A percentile compares a stretch with the other conserved stretches of the same genome.
phyloP scores from a whole-genome alignment of 2,113 vertebrate species.

The Anolis carolinensis region DNA sequence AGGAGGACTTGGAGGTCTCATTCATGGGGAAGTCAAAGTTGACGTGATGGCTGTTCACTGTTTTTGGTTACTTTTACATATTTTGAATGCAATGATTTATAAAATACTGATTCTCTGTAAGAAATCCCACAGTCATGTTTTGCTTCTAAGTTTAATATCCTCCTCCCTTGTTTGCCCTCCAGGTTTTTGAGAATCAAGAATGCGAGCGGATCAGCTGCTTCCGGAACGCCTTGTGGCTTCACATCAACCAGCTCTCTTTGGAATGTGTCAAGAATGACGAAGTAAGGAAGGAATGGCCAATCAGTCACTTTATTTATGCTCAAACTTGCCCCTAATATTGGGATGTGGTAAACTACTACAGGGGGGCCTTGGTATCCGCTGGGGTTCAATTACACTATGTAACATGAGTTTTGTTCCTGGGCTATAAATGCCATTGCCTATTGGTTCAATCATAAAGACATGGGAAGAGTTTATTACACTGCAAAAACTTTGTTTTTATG shows the following conservation, averaged over 20 bases:
- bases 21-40: too few species aligned
- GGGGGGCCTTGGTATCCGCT: too few species aligned
- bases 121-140: not conserved
- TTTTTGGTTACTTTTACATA: too few species aligned
- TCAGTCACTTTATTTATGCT: not conserved
- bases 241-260: conserved; percentile 91
- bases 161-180: conserved; percentile 4
- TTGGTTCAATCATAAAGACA: too few species aligned
- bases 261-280: conserved; percentile 90
- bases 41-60: too few species aligned
- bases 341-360: not conserved
- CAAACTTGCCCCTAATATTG: not conserved
- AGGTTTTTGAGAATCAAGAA: conserved; percentile 91
- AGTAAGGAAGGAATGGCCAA: conserved; percentile 63
- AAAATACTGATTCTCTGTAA: not conserved
- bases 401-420: too few species aligned
- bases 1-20: too few species aligned
- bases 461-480: too few species aligned
- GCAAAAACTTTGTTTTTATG: too few species aligned
- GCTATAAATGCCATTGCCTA: too few species aligned
- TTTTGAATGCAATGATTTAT: too few species aligned
- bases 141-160: not conserved
- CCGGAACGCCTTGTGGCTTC: conserved; percentile 90
- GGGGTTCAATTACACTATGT: too few species aligned
- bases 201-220: conserved; percentile 86